Base-by-base conservation (phyloP, 2,113 vertebrate species). In the Indicator maculatus region DNA sequence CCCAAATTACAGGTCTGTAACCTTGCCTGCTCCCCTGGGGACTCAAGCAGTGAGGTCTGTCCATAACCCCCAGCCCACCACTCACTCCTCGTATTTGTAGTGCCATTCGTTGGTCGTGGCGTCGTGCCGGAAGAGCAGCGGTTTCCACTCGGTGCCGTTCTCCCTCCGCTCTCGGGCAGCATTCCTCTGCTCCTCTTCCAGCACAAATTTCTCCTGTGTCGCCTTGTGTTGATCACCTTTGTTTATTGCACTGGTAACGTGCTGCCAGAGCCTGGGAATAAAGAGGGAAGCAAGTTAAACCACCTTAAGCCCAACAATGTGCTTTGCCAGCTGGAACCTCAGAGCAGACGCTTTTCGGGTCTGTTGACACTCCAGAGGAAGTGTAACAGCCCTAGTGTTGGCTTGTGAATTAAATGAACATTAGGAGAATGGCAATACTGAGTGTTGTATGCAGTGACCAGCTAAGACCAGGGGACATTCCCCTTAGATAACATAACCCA, bases 111-210 rank as follows among this genome's bases (percentile, higher is more conserved):
- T 98, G 60, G 98, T 98, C 7, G 83, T 26, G 0, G 98, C 86
- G 6, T 99, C 98, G 10, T 97, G 98, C 31, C 4, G 89, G 97
- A 99, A 99, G 31, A 99, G 98, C 56, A 82, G 97, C 0, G 99
- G 97, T 30, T 44, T 97, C 98, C 99, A 99, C 19, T 98, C 95
- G 0, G 53, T 65, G 77, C 91, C 52, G 0, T 86, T 98, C 56
- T 99, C 98, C 94, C 98, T 98, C 60, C 98, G 96, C 86, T 98
- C 98, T 10, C 92, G 97, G 73, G 98, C 92, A 1, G 97, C 97
- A n/a, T 83, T 98, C 59, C 99, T 97, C 97, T 99, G 99, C 4
- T 98, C 98, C 78, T 99, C 99, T 94, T 99, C 99, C 91, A 99
- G 95, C 4, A 98, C 96, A 83, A 97, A 99, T 95, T 99, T 99